Base-by-base conservation (phyloP, 37 sponge, comb jelly and placozoan species). In the Eunapius fragilis region DNA sequence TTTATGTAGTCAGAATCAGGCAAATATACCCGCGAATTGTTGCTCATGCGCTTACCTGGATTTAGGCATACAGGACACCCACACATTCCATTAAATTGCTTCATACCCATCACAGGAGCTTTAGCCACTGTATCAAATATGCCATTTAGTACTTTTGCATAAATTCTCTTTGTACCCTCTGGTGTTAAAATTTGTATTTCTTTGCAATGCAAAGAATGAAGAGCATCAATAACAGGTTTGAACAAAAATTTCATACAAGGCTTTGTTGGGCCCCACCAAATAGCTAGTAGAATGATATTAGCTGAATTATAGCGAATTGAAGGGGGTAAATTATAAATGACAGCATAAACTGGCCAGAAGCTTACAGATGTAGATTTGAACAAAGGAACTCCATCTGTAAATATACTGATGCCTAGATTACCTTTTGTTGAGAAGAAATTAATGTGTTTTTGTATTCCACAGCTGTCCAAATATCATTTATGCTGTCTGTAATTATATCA, bases 61-160 rank as follows among this genome's bases (percentile, higher is more conserved):
- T 80, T 9, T 2, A 80, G 7, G 38, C 81, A n/a, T n/a, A 80
- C 68, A 68, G 35, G 68, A 68, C 81, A 80, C 12, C 81, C 81
- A 67, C 67, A 68, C 1, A 28, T 26, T 0, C 69, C 81, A 80
- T 80, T 80, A 7, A 4, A 68, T 27, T 80, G 69, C 14, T 25
- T 68, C 25, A 50, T 67, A 7, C 24, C 26, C 3, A 80, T 17
- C 9, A 80, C 27, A 5, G 81, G 35, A 11, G 81, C 81, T 69
- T 80, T 80, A 22, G 81, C 81, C 7, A 13, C 9, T 31, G 41
- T 30, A 12, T 79, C 80, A 41, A 2, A 79, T 24, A 24, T 26
- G n/a, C n/a, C 37, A 24, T 3, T 24, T 34, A 34, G 76, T 7
- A 32, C 24, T 26, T 32, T 75, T 19, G 7, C 5, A 24, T 32